Percentiles rank a stretch among this genome's conserved stretches.
phyloP scores from a whole-genome alignment of 92 coral and sea anemone genomes.

The Epizoanthus illoricatus region DNA sequence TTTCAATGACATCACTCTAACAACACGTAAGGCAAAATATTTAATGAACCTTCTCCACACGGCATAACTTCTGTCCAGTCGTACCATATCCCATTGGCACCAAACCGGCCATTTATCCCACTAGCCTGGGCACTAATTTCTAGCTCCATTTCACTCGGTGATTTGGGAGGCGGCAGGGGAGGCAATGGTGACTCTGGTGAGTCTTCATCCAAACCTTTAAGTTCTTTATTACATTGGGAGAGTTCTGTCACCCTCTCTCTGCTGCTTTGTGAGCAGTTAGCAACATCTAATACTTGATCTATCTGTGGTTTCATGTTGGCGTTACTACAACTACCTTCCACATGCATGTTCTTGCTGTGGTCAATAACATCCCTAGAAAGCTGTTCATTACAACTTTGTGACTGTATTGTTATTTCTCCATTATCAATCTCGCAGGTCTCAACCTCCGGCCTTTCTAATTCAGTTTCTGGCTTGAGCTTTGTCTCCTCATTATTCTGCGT shows the following conservation, averaged over 20 bases:
- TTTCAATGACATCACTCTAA: conserved; percentile 70
- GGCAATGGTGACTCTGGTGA: conserved; percentile 25
- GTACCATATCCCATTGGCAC: conserved; percentile 88
- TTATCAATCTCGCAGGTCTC: not conserved
- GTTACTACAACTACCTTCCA: conserved; percentile 25
- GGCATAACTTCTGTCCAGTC: conserved; percentile 91
- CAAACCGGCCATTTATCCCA: conserved; percentile 90
- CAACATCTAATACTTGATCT: not conserved
- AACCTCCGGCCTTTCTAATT: conserved; percentile 7
- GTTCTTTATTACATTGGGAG: conserved; percentile 9
- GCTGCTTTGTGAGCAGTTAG: not conserved
- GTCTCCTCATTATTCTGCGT: conserved; percentile 1
- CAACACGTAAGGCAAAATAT: conserved; percentile 87
- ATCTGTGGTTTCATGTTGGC: conserved; percentile 17
- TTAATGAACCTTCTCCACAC: conserved; percentile 65
- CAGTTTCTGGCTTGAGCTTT: not conserved
- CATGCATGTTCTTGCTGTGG: conserved; percentile 6
- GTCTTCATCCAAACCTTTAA: conserved; percentile 23
- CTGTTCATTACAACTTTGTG: not conserved
- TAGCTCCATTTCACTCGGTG: conserved; percentile 65
- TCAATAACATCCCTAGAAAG: conserved; percentile 11
- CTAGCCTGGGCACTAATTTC: conserved; percentile 69
- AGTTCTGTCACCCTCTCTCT: not conserved
- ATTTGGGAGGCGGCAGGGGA: conserved; percentile 45
- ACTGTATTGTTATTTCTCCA: conserved; percentile 11